Base-by-base conservation (phyloP, 2,888 invertebrate genomes). In the Melipona beecheii region DNA sequence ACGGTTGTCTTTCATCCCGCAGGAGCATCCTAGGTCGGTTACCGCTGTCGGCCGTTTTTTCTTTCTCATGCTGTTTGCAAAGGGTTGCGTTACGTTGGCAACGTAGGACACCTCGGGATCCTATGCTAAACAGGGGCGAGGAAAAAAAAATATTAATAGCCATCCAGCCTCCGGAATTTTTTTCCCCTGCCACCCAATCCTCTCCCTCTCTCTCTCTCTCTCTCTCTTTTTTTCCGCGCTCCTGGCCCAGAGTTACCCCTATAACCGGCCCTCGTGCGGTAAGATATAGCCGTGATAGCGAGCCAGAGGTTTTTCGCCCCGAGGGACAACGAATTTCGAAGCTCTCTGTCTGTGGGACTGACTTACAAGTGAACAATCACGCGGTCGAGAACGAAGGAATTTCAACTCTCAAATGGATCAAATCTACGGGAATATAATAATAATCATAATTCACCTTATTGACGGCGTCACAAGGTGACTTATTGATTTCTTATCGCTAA, bases 61-160 rank as follows among this genome's bases (percentile, higher is more conserved):
- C 11, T 87, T 88, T 91, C 87, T 88, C 88, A 84, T 86, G 86
- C 75, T 89, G 88, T 90, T 90, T 88, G 87, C 87, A 85, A 89
- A 91, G 91, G 91, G 91, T 91, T 89, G 79, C 78, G 89, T 89
- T 89, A 86, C 86, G 81, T 52, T 24, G 36, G 64, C 69, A 74
- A 71, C 31, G 31, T 31, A 31, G 31, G 85, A 75, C 83, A 78
- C 90, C 90, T 88, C 89, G 81, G 86, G 76, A 43, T 83, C 85
- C 91, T 93, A 94, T 94, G 94, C 93, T 94, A 94, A 94, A 92
- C 91, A 94, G 93, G 93, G 94, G 93, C 93, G 87, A 85, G 85
- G 86, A 89, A 65, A 77, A 90, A 91, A 91, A 92, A 91, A 92
- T 93, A 94, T 93, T 94, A 93, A 94, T 93, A 92, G 93, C 92